Evolutionary conservation across 1,140 invertebrate species (phyloP).

Genomic region (Sweltsa coloradensis): DNA sequence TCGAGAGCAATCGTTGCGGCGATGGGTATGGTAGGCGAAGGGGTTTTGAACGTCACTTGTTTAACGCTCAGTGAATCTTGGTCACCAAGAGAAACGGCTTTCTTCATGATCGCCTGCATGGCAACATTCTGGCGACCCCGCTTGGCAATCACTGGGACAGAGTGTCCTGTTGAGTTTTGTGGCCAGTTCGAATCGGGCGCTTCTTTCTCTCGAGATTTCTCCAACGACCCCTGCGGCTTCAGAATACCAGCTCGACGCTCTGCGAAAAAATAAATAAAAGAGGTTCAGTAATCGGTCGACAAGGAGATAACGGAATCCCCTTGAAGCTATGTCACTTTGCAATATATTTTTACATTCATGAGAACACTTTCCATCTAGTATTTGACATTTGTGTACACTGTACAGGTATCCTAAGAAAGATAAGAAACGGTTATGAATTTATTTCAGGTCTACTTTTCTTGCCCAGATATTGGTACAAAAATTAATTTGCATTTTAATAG

Average conservation of each 20-base stretch:
- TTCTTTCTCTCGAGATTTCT: constrained; percentile 41
- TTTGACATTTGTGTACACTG: no score
- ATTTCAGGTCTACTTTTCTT: no score
- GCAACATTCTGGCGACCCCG: constrained; percentile 51
- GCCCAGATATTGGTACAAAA: no score
- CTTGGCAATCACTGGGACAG: constrained; percentile 29
- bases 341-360: no score
- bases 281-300: no score
- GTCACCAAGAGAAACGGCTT: constrained; percentile 24
- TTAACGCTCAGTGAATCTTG: not conserved
- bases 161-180: constrained; percentile 15
- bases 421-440: no score
- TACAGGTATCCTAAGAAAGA: no score
- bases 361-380: no score
- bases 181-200: constrained; percentile 14
- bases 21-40: constrained; percentile 33
- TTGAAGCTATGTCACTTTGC: no score
- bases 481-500: no score
- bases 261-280: no score
- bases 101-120: constrained; percentile 60
- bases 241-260: constrained; percentile 52
- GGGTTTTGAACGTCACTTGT: constrained; percentile 41
- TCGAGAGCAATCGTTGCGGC: constrained; percentile 24
- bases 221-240: constrained; percentile 52
- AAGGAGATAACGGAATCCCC: constrained; percentile 1